phyloP scores from a whole-genome alignment of 2,797 vertebrate genomes.

The Hafferia zeledoni region DNA sequence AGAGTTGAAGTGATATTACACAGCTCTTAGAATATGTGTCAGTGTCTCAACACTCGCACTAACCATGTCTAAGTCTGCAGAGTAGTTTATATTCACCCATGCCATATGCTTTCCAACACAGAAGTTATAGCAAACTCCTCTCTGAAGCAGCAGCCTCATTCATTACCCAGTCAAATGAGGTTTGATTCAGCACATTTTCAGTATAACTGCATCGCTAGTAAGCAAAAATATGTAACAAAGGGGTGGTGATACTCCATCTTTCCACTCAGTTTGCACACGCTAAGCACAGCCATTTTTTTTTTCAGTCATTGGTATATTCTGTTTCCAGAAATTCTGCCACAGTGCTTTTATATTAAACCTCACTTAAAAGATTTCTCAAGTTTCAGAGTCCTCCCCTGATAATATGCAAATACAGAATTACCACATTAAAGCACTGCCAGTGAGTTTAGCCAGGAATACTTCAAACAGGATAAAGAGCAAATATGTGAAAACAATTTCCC shows the following conservation, averaged over 20 bases:
- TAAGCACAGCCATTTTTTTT: neutral
- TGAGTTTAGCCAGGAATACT: neutral
- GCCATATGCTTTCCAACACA: neutral
- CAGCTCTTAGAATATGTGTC: neutral
- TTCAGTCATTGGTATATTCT: neutral
- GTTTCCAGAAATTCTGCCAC: neutral
- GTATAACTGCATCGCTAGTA: neutral
- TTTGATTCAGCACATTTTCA: neutral
- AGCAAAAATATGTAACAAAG: neutral
- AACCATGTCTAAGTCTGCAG: neutral
- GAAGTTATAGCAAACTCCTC: neutral
- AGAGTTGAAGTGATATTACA: neutral
- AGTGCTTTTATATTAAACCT: neutral
- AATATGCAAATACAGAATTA: neutral
- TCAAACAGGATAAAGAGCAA: neutral
- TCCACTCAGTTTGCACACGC: neutral
- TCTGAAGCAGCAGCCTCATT: neutral
- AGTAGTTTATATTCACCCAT: neutral
- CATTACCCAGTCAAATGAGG: neutral
- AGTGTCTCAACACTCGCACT: neutral
- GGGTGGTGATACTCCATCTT: neutral
- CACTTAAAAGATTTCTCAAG: neutral
- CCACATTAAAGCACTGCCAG: neutral
- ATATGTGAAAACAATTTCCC: neutral
- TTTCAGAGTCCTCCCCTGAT: neutral